Conservation (phyloP, 2,113 vertebrate species). For the Pluvianellus socialis region DNA sequence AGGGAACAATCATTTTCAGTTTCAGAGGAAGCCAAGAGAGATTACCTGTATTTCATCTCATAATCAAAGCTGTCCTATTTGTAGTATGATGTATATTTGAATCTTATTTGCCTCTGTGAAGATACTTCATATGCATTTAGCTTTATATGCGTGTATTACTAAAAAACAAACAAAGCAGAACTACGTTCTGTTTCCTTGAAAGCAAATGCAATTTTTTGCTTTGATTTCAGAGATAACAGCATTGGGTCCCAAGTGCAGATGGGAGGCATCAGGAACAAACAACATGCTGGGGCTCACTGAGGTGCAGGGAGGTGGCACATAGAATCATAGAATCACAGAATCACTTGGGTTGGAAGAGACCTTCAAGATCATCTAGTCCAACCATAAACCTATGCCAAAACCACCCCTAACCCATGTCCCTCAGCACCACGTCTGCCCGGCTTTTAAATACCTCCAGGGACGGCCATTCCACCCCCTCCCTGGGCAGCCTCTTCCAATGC, state of each 20-base stretch:
- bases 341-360: too few species aligned
- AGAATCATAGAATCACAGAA: too few species aligned
- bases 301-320: accelerated
- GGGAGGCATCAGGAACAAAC: background rate
- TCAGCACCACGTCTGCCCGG: too few species aligned
- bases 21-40: background rate
- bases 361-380: too few species aligned
- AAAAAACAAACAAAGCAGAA: background rate
- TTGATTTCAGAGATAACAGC: background rate
- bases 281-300: background rate
- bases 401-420: too few species aligned
- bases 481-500: too few species aligned
- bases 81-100: background rate
- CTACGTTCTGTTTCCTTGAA: background rate
- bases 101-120: background rate
- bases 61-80: constrained; percentile 2
- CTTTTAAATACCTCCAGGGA: too few species aligned
- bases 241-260: background rate
- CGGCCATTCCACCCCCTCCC: too few species aligned
- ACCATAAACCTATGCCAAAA: too few species aligned
- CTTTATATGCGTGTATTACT: background rate
- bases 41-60: constrained; percentile 12
- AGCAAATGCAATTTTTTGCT: background rate
- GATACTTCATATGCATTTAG: background rate
- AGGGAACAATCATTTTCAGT: background rate